These are phyloP conservation scores for Ferdinandea cuprea DNA, from an alignment of 2,888 invertebrate genomes.

Conservation along the genomic window DNA sequence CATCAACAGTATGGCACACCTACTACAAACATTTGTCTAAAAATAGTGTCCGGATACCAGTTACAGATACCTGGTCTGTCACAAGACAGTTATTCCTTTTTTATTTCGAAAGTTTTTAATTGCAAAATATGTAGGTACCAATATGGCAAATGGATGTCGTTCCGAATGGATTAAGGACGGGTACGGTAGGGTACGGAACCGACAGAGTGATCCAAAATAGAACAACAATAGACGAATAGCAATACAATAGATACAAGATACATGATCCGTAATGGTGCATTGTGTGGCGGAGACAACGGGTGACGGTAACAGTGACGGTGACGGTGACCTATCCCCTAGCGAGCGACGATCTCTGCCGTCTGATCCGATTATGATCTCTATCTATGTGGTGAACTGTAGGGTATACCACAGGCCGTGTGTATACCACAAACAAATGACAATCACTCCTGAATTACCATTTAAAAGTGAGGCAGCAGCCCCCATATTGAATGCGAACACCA, in stretches of 20 bases:
- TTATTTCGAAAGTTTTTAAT: conserved; percentile 67
- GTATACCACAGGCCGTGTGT: conserved; percentile 16
- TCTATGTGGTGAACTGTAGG: too few species aligned
- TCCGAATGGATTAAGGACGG: conserved; percentile 40
- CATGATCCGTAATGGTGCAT: conserved; percentile 39
- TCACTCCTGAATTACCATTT: conserved; percentile 72
- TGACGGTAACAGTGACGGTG: not conserved
- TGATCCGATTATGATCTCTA: conserved; percentile 60
- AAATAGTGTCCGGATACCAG: conserved; percentile 13
- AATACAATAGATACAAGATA: conserved; percentile 53
- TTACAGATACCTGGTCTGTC: conserved; percentile 55
- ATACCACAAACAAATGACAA: conserved; percentile 60
- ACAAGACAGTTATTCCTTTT: conserved; percentile 42
- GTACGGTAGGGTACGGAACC: conserved; percentile 33
- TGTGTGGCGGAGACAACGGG: conserved; percentile 18
- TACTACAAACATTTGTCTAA: conserved; percentile 9
- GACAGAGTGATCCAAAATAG: conserved; percentile 1
- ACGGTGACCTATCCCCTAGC: conserved; percentile 68
- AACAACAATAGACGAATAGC: conserved; percentile 48
- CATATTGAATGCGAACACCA: conserved; percentile 7
- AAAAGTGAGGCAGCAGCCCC: conserved; percentile 56
- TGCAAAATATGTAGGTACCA: conserved; percentile 42
- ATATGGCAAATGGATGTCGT: not conserved
- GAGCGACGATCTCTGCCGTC: conserved; percentile 49
- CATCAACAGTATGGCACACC: conserved; percentile 59